Percentiles rank a stretch among this genome's conserved stretches.
These are phyloP conservation scores for Scaptomyza graminum DNA, from an alignment of 1,140 invertebrate species.

Conservation along the genomic window DNA sequence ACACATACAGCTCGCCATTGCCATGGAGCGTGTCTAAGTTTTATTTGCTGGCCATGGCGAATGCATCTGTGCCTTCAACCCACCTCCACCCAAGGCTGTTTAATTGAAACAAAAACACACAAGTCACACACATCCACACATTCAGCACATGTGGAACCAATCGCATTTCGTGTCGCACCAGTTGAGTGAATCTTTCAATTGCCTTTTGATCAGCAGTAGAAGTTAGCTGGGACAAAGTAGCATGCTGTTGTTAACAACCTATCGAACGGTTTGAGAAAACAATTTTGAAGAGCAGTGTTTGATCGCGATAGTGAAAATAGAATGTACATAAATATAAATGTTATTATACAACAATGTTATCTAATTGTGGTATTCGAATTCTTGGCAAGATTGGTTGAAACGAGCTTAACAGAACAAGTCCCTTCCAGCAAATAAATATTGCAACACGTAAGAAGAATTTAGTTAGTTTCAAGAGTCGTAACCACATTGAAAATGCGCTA, in stretches of 20 bases:
- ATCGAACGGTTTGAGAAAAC: neutral
- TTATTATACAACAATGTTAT: too few species aligned
- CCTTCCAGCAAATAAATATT: too few species aligned
- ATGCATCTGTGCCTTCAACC: constrained; percentile 20
- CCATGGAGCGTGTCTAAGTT: constrained; percentile 71
- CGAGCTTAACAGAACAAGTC: too few species aligned
- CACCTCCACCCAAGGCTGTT: constrained; percentile 9
- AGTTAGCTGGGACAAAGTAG: neutral
- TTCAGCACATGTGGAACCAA: constrained; percentile 60
- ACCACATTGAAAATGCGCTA: too few species aligned
- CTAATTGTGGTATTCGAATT: too few species aligned
- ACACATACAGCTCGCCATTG: neutral
- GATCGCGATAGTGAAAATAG: too few species aligned
- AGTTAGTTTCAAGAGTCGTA: too few species aligned
- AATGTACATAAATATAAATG: too few species aligned
- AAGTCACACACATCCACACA: constrained; percentile 30
- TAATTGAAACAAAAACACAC: constrained; percentile 69
- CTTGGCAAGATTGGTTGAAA: too few species aligned
- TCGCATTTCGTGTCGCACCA: constrained; percentile 63
- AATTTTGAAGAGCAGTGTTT: too few species aligned
- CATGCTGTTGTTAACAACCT: constrained; percentile 19
- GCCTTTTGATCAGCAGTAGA: neutral
- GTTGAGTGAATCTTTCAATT: constrained; percentile 48
- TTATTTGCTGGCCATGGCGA: constrained; percentile 80
- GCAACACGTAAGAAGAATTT: too few species aligned